phyloP scores from a whole-genome alignment of 2,113 vertebrate genomes.

The Neogale vison region DNA sequence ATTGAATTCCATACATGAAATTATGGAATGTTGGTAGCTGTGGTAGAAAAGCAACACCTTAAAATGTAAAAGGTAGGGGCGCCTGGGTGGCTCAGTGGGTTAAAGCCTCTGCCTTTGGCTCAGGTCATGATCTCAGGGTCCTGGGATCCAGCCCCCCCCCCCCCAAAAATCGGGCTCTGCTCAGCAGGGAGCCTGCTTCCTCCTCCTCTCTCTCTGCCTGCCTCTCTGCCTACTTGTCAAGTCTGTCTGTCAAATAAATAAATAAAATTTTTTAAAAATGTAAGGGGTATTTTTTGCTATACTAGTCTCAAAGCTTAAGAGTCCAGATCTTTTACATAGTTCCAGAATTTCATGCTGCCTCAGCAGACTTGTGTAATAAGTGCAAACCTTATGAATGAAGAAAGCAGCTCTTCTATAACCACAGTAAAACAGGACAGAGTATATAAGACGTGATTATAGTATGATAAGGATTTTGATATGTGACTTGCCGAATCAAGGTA shows the following conservation, averaged over 20 bases:
- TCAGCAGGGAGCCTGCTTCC: too few species aligned
- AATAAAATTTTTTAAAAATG: neutral
- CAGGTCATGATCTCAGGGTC: too few species aligned
- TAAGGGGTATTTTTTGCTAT: neutral
- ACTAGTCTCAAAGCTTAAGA: slow-evolving; percentile 12
- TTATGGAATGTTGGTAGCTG: neutral
- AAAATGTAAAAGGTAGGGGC: neutral
- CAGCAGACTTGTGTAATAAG: slow-evolving; percentile 18
- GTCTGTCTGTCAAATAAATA: too few species aligned
- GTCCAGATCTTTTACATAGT: neutral
- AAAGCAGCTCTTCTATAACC: slow-evolving; percentile 13
- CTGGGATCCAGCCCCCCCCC: too few species aligned
- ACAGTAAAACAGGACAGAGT: neutral
- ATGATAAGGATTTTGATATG: neutral
- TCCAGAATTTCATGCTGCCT: slow-evolving; percentile 25
- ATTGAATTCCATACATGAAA: neutral
- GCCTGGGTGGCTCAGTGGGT: too few species aligned
- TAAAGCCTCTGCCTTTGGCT: too few species aligned
- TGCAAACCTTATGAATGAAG: neutral
- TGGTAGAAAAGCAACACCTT: slow-evolving; percentile 27
- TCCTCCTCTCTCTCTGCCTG: too few species aligned
- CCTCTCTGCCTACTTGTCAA: too few species aligned
- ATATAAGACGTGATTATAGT: neutral
- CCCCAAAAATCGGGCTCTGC: too few species aligned
- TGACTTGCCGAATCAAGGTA: slow-evolving; percentile 6